These are phyloP conservation scores for Noturus placidus DNA, from an alignment of 2,113 vertebrate species.

Conservation along the genomic window DNA sequence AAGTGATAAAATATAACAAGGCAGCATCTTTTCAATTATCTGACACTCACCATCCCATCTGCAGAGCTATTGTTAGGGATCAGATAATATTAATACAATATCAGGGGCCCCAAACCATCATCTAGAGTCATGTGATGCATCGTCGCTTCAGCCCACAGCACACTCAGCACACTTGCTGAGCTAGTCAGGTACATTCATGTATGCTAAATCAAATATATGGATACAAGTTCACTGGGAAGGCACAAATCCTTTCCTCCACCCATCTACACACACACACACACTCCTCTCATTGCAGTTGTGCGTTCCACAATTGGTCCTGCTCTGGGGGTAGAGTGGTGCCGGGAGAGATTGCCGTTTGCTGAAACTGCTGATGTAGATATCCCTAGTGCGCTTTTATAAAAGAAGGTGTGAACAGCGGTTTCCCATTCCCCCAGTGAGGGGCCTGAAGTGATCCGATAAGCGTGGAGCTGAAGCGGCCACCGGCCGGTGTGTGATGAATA, in stretches of 20 bases:
- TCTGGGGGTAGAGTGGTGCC: conserved; percentile 15
- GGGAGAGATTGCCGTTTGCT: conserved; percentile 26
- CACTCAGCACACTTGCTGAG: conserved; percentile 37
- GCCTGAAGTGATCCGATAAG: conserved; percentile 66
- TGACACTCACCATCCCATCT: conserved; percentile 32
- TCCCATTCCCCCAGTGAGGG: conserved; percentile 61
- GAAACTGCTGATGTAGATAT: conserved; percentile 50
- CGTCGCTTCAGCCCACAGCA: background rate
- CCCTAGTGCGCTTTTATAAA: conserved; percentile 60
- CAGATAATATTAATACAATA: conserved; percentile 43
- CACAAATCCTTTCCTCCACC: conserved; percentile 26
- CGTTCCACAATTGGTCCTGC: conserved; percentile 26
- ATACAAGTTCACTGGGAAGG: conserved; percentile 43
- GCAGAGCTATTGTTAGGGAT: conserved; percentile 40
- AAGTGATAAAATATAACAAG: conserved; percentile 49
- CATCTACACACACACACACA: background rate
- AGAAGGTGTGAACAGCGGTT: conserved; percentile 67
- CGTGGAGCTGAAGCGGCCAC: conserved; percentile 66
- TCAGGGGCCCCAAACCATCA: conserved; percentile 27
- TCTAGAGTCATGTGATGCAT: conserved; percentile 36
- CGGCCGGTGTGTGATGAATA: conserved; percentile 70
- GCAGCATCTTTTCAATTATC: conserved; percentile 35
- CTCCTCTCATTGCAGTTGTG: conserved; percentile 29
- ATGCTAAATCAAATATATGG: conserved; percentile 51
- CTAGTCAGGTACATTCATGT: conserved; percentile 51